A percentile compares a stretch with the other conserved stretches of the same genome.
Evolutionary conservation across 2,888 invertebrate species (phyloP).

Genomic region (Latrodectus hesperus): DNA sequence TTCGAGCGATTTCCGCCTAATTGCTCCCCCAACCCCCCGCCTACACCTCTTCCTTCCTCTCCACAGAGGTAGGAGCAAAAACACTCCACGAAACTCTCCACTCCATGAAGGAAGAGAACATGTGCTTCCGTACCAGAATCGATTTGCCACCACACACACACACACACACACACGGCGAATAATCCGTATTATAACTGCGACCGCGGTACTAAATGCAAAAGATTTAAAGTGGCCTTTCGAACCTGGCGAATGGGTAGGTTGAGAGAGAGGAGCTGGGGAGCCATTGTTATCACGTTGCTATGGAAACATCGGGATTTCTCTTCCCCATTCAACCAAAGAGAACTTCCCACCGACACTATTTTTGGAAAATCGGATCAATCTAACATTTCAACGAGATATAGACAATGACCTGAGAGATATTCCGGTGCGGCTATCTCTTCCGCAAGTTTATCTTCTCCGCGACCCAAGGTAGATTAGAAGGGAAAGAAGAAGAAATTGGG

Average conservation of each 20-base stretch:
- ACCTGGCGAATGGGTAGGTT: background rate
- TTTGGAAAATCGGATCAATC: conserved; percentile 55
- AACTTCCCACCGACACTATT: conserved; percentile 29
- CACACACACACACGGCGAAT: background rate
- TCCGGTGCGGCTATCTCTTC: conserved; percentile 12
- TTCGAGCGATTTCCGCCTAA: conserved; percentile 1
- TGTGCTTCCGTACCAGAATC: conserved; percentile 23
- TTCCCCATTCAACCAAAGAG: conserved; percentile 10
- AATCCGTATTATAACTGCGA: conserved; percentile 29
- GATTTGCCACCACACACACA: conserved; percentile 9
- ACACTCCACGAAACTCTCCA: conserved; percentile 2
- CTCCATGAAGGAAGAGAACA: background rate
- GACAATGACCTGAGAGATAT: conserved; percentile 20
- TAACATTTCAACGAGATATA: background rate
- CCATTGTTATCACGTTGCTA: conserved; percentile 48
- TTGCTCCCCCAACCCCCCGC: background rate
- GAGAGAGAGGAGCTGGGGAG: conserved; percentile 11
- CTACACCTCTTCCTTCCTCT: background rate
- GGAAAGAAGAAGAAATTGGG: background rate
- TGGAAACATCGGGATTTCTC: conserved; percentile 20
- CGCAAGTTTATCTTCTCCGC: background rate
- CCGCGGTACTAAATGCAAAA: conserved; percentile 38
- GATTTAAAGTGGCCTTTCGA: conserved; percentile 43
- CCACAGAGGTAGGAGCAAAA: background rate
- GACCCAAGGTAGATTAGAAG: too few relatives aligned